A percentile compares a stretch with the other conserved stretches of the same genome.
Conservation (phyloP, 2,888 invertebrate species). For the Erannis defoliaria region DNA sequence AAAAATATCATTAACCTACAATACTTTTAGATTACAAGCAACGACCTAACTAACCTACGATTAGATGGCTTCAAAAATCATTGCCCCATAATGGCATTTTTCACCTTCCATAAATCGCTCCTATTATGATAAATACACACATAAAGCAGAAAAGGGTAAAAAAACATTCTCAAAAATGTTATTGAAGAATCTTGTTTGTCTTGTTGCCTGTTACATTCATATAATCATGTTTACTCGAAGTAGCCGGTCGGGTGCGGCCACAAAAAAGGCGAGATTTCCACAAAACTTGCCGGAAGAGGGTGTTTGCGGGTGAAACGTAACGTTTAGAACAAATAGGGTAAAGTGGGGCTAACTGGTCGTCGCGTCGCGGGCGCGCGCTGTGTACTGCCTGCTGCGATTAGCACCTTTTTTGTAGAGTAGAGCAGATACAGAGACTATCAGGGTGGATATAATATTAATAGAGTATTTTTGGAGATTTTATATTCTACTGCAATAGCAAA, state of each 20-base stretch:
- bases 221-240: slow-evolving; percentile 57
- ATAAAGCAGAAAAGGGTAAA: neutral
- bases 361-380: slow-evolving; percentile 61
- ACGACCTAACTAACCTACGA: neutral
- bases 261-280: slow-evolving; percentile 77
- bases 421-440: slow-evolving; percentile 40
- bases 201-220: slow-evolving; percentile 40
- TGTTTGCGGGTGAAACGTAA: slow-evolving; percentile 79
- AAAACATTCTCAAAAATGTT: slow-evolving; percentile 36
- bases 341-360: slow-evolving; percentile 74
- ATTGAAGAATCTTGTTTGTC: slow-evolving; percentile 28
- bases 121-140: neutral
- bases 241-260: slow-evolving; percentile 65
- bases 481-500: too few relatives aligned
- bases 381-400: slow-evolving; percentile 62
- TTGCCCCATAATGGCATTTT: slow-evolving; percentile 11
- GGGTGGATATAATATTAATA: too few relatives aligned
- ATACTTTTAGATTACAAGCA: neutral
- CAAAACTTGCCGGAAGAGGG: slow-evolving; percentile 79
- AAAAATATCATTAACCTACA: neutral
- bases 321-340: slow-evolving; percentile 76
- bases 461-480: too few relatives aligned
- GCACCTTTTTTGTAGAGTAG: slow-evolving; percentile 70
- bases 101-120: slow-evolving; percentile 11
- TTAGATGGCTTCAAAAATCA: slow-evolving; percentile 6